Evolutionary conservation across 64 coral and sea anemone genomes (phyloP).

Genomic region (Montipora capricornis): DNA sequence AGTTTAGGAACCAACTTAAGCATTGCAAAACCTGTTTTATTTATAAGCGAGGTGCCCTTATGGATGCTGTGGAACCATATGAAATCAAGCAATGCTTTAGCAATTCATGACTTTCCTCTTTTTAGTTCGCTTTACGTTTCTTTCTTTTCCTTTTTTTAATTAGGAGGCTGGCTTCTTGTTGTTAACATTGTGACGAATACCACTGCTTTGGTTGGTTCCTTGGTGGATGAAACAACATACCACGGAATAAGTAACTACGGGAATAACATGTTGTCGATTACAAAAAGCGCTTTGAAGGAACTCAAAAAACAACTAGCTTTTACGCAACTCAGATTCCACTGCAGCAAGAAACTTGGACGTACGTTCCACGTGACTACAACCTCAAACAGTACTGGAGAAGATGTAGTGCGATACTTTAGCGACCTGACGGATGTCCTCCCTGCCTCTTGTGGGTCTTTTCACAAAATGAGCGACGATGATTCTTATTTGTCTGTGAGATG

Average conservation of each 20-base stretch:
- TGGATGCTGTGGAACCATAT: no score
- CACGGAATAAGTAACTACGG: not conserved
- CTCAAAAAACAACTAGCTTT: not conserved
- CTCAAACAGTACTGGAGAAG: not conserved
- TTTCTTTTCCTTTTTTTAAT: not conserved
- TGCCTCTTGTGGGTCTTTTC: not conserved
- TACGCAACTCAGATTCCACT: constrained; percentile 53
- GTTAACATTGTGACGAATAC: not conserved
- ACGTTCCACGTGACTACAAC: constrained; percentile 19
- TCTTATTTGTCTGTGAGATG: not conserved
- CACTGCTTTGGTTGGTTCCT: not conserved
- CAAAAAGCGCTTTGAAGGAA: not conserved
- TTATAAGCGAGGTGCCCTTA: no score
- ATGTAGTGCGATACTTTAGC: constrained; percentile 1
- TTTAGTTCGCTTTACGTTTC: not conserved
- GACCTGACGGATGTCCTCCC: not conserved
- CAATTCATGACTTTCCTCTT: not conserved
- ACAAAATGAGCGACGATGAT: not conserved
- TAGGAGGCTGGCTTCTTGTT: constrained; percentile 52
- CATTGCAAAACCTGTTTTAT: no score
- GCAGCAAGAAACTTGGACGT: not conserved
- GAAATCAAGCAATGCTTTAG: no score
- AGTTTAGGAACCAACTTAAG: no score
- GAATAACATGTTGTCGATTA: not conserved
- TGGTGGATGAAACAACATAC: not conserved